Base-by-base conservation (phyloP, 2,888 invertebrate genomes). In the Odontomyia ornata region DNA sequence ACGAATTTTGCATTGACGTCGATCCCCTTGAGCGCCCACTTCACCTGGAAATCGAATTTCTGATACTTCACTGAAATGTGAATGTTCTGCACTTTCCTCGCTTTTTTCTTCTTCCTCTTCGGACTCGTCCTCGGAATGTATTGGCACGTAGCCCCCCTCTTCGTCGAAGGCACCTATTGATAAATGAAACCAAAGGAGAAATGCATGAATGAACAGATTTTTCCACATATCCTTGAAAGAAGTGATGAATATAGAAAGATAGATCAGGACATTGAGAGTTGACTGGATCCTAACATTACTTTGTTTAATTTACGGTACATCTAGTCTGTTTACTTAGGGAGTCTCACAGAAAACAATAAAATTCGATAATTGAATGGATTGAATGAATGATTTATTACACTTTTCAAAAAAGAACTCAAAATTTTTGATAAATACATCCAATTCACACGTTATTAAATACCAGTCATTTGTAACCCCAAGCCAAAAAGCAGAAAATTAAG, bases 1-100 rank as follows among this genome's bases (percentile, higher is more conserved):
- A 85, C 94, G 94, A 80, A 95, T 93, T 86, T 95, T 95, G 86
- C 95, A 95, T 76, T 93, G 89, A 28, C 93, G 88, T 77, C 91
- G 89, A 84, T 93, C 93, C 79, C 91, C 91, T 78, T 92, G 86
- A 1, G 93, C 92, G 13, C 93, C 93, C 80, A 94, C 91, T 80
- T 93, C 89, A 21, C 93, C 93, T n/a, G 92, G 91, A 85, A 94
- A 94, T 79, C 87, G 86, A 78, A 87, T 86, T 81, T 87, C 87
- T 11, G 85, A 85, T 43, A 87, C 86, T 81, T 87, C 87, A 69
- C 85, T 85, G 79, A 87, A 87, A 79, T 86, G 85, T 43, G 85
- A 84, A 80, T 84, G 81, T 78, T 86, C 85, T 79, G 84, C 84
- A 77, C 84, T 84, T 77, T 86, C 86, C 62, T 84, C 84, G 52